Evolutionary conservation across 2,113 vertebrate genomes (phyloP), one percentile per base, ranked within the genome.

Genomic region (Eudyptes chrysolophus): DNA sequence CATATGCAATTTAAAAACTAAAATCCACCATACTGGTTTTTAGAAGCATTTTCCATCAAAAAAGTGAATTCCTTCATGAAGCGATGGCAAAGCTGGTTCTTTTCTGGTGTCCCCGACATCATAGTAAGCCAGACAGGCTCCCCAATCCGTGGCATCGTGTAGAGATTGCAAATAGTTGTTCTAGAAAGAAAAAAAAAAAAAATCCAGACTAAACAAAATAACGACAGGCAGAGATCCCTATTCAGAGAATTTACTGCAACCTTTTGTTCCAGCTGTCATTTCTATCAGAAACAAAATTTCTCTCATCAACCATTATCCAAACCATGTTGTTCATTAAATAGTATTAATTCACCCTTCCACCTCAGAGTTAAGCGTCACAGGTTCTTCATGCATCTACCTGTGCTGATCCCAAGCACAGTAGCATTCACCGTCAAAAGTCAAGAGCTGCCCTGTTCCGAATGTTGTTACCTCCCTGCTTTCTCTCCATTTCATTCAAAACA

Each of bases 91-190:
- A 99, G 99, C 87, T 99, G 99, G 96, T 99, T 99, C 98, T 99
- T 99, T 88, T 99, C 99, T 1, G 99, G 98, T 11, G 98, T 98
- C 26, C 99, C 99, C 0, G 99, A 99, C 99, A 99, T 99, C 99
- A 99, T 99, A 2, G 99, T 99, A 64, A 99, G 98, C 99, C 99
- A 99, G 60, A 99, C 99, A 24, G 99, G 99, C 96, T 99, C 99
- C 34, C 99, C 98, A 80, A 99, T 99, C 26, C 99, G 98, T 15
- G 99, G 99, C 99, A 99, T 99, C 13, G 99, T 99, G 95, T 99
- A 99, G 52, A 99, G 99, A 97, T 99, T 99, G 96, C 99, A 99
- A 97, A 99, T 99, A 65, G 99, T 99, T 54, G 98, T 99, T 98
- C 99, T 99, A 96, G 65, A 96, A 96, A 90, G 77, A 94, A 40